Base-by-base conservation (phyloP, 1,140 invertebrate species). In the Diabrotica undecimpunctata region DNA sequence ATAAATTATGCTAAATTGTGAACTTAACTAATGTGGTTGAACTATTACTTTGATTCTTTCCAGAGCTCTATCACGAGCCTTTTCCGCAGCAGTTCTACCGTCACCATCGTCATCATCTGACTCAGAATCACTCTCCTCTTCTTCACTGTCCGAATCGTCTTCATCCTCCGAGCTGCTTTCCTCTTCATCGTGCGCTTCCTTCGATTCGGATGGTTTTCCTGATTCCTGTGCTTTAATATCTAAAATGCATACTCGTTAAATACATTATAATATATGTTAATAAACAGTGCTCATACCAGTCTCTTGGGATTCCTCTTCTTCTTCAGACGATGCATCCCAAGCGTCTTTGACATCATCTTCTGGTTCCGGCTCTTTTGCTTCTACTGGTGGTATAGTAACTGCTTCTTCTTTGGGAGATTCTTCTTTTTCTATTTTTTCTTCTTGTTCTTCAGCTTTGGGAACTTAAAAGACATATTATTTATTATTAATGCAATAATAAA, bases 251-350 rank as follows among this genome's bases (percentile, higher is more conserved):
- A 25, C 25, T 25, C 25, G 25, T 25, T 25, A 25, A 25, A 25
- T 25, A 25, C 25, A 25, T 25, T 25, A 25, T 25, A 25, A 25
- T 25, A 25, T 25, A 25, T 25, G 25, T 25, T 25, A 25, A 25
- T 25, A 25, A 25, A 25, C 25, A 25, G 25, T 25, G 25, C 25
- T 25, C 25, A 25, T 10, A 46, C 74, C 76, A 11, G 79, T 81
- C 75, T 88, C 86, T n/a, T 81, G 75, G 66, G 76, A 79, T 77
- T 87, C 85, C 14, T 84, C 84, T 37, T 84, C 84, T 37, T 88
- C 70, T 25, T 84, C 85, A 35, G 85, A 90, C 8, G 87, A 90
- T n/a, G 87, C 87, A 83, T 94, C 91, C 91, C 91, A 93, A 3
- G 90, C 86, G 75, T 93, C 91, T 77, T 93, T 93, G 5, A 93